A percentile compares a stretch with the other conserved stretches of the same genome.
Evolutionary conservation across 2,113 vertebrate species (phyloP).

Genomic region (Poeciliopsis occidentalis): DNA sequence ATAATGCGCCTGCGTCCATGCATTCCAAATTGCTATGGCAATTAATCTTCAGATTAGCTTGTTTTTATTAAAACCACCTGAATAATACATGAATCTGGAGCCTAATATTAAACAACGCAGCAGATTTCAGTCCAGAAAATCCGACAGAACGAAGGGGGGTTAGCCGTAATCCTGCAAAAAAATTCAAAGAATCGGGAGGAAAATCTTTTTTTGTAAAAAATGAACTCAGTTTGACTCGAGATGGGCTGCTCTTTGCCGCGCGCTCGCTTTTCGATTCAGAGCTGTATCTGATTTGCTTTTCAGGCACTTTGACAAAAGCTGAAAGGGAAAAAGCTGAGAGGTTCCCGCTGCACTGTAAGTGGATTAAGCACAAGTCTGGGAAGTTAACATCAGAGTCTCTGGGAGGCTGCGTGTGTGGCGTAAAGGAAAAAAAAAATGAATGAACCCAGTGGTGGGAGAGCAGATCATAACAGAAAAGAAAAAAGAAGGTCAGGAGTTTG

Average conservation of each 20-base stretch:
- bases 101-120: constrained; percentile 46
- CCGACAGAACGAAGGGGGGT: constrained; percentile 15
- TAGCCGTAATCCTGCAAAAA: constrained; percentile 28
- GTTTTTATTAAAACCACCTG: constrained; percentile 58
- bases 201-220: constrained; percentile 42
- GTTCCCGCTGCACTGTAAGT: constrained; percentile 46
- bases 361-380: constrained; percentile 61
- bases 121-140: constrained; percentile 46
- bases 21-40: constrained; percentile 57
- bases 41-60: constrained; percentile 67
- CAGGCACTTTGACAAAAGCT: constrained; percentile 46
- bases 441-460: constrained; percentile 45
- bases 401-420: constrained; percentile 4
- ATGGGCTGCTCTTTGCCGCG: neutral
- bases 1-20: constrained; percentile 29
- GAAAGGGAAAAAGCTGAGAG: constrained; percentile 30
- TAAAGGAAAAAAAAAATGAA: constrained; percentile 5
- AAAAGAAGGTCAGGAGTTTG: constrained; percentile 52
- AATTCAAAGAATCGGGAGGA: constrained; percentile 14
- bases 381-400: constrained; percentile 52
- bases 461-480: constrained; percentile 29
- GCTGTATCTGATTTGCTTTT: constrained; percentile 59
- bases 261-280: constrained; percentile 26
- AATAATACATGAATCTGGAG: constrained; percentile 53
- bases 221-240: constrained; percentile 33